Base-by-base conservation (phyloP, 1,140 invertebrate genomes). In the Zelostemma sp. region DNA sequence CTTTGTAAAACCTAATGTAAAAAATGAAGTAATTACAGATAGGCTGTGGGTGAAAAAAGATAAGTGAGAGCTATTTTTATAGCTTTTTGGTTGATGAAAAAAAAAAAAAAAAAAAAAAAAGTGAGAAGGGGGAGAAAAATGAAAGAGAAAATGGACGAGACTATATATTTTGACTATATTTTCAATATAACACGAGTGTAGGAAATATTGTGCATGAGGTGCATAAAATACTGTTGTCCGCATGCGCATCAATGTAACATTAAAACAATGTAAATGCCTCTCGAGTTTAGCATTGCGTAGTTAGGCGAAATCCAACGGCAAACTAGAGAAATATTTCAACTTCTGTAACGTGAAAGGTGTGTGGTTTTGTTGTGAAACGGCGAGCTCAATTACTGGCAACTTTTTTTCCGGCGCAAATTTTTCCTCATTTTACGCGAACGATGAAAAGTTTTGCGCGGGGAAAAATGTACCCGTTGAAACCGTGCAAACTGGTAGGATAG, bases 161-260 rank as follows among this genome's bases (percentile, higher is more conserved):
- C 78, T 73, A 82, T 84, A 82, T 84, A 85, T 84, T 85, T 85
- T 84, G 69, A 77, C 75, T 84, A 83, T 80, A 81, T 83, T 83
- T 84, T 82, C 69, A 79, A 70, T 68, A 76, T 62, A 68, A 51
- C 40, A 65, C 46, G 56, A 63, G 48, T 69, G 63, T 67, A 72
- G 49, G 66, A 54, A 40, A 65, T 70, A 67, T n/a, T 53, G 48
- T 35, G 41, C 40, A 50, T 40, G 31, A 54, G 38, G 17, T 11
- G 31, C 35, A 57, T 51, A 50, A 21, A 41, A 67, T 66, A 51
- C 53, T 53, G 40, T 60, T 64, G 12, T 66, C 43, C 54, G 31
- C 45, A 56, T 56, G 28, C 51, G 15, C 35, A 59, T 50, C 19
- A 21, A 15, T 63, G 49, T 66, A 59, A 62, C 56, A 48, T 62